phyloP scores from a whole-genome alignment of 2,797 vertebrate species.

The Tachyglossus aculeatus region DNA sequence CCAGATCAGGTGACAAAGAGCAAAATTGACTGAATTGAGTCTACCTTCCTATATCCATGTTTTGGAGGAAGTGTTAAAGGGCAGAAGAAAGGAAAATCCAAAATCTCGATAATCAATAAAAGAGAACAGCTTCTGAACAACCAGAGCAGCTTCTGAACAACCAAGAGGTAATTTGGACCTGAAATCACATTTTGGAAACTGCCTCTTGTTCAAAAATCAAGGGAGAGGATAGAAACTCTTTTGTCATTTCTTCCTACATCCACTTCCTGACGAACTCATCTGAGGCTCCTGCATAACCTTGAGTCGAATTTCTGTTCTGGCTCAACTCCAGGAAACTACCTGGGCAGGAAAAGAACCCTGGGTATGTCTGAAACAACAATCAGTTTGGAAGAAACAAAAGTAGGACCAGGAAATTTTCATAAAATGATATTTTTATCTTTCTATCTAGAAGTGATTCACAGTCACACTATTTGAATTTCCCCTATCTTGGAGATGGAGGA shows the following conservation, averaged over 20 bases:
- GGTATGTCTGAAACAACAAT: conserved; percentile 10
- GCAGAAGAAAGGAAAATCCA: too few species aligned
- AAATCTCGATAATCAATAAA: too few species aligned
- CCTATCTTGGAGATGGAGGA: conserved; percentile 32
- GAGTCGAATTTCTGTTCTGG: conserved; percentile 20
- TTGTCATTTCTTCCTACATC: neutral
- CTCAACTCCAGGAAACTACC: neutral
- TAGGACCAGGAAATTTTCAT: conserved; percentile 23
- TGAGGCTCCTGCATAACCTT: neutral
- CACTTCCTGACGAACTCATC: neutral
- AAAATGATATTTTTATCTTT: conserved; percentile 35
- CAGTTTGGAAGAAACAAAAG: neutral
- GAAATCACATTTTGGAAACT: too few species aligned
- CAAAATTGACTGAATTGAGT: too few species aligned
- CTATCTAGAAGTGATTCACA: conserved; percentile 24
- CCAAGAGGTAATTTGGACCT: too few species aligned
- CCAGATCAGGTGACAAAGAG: neutral
- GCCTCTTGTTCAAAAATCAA: too few species aligned
- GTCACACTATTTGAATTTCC: conserved; percentile 48
- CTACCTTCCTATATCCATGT: too few species aligned
- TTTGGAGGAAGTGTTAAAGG: too few species aligned
- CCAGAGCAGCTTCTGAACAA: too few species aligned
- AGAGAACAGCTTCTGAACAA: too few species aligned
- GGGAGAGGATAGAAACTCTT: too few species aligned
- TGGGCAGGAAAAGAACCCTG: neutral